phyloP scores from a whole-genome alignment of 2,113 vertebrate genomes.

The Mastomys natalensis region DNA sequence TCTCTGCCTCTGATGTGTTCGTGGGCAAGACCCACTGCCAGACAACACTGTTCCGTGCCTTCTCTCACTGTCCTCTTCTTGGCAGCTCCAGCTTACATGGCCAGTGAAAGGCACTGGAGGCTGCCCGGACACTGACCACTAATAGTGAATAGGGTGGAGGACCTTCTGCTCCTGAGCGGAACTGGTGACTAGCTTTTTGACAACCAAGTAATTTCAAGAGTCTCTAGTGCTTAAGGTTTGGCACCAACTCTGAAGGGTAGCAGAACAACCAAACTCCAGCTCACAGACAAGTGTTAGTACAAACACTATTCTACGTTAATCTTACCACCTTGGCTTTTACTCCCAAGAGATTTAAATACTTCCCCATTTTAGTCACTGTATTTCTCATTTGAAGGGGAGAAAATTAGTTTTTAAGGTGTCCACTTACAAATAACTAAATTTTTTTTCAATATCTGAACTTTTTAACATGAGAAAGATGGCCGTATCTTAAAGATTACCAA shows the following conservation, averaged over 20 bases:
- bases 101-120: background rate
- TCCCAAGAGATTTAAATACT: background rate
- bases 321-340: conserved; percentile 27
- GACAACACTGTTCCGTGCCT: conserved; percentile 45
- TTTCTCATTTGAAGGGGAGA: background rate
- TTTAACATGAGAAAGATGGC: background rate
- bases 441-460: background rate
- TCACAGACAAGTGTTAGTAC: background rate
- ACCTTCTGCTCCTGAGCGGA: background rate
- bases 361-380: background rate
- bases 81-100: background rate
- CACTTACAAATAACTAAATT: background rate
- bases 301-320: conserved; percentile 10
- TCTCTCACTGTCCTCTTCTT: conserved; percentile 26
- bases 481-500: conserved; percentile 2
- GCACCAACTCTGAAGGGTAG: conserved; percentile 23
- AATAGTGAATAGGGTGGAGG: background rate
- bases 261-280: background rate
- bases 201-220: background rate
- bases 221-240: background rate
- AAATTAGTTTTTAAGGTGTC: background rate
- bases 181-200: background rate
- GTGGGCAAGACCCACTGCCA: conserved; percentile 33
- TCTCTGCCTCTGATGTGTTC: background rate
- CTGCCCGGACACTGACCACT: background rate